These are phyloP conservation scores for Macroglossus sobrinus DNA, from an alignment of 2,113 vertebrate genomes.

Conservation along the genomic window DNA sequence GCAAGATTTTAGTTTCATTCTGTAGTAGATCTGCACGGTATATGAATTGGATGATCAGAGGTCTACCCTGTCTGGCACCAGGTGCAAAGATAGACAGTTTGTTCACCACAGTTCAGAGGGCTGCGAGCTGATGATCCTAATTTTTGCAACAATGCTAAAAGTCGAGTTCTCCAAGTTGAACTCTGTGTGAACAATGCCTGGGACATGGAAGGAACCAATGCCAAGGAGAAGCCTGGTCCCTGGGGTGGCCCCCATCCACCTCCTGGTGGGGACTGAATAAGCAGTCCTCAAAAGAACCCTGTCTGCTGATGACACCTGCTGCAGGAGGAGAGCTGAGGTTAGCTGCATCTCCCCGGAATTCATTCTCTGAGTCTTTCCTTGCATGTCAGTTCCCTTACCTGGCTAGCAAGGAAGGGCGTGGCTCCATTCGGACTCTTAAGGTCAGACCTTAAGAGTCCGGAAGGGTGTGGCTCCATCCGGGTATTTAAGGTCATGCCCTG, in stretches of 20 bases:
- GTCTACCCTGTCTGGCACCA: background rate
- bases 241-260: background rate
- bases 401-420: background rate
- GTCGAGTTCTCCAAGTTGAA: background rate
- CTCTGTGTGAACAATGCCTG: background rate
- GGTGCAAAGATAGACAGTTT: background rate
- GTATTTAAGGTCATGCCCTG: background rate
- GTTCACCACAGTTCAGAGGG: background rate
- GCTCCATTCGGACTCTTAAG: background rate
- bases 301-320: background rate
- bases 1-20: background rate
- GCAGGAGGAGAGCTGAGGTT: background rate
- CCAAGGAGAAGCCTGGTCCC: background rate
- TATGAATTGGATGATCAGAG: background rate
- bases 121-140: background rate
- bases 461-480: background rate
- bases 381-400: background rate
- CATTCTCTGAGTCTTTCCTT: background rate
- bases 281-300: background rate
- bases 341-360: background rate
- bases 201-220: background rate
- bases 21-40: background rate
- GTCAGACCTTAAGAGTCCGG: too few species aligned
- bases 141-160: background rate
- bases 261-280: too few species aligned